Conservation (phyloP, 2,113 vertebrate genomes). For the Callionymus lyra region DNA sequence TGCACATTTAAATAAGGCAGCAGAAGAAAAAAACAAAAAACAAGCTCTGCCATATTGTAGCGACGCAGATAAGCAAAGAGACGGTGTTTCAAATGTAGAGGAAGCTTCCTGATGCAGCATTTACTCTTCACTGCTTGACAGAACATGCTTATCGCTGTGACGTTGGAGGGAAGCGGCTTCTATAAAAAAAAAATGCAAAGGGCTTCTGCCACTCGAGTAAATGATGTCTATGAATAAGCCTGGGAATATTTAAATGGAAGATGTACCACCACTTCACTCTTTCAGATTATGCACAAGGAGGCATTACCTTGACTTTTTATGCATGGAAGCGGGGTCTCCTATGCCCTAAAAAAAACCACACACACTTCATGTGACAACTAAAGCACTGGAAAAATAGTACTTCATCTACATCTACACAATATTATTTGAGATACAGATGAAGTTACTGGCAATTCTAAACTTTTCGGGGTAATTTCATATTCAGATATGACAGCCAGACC, state of each 20-base stretch:
- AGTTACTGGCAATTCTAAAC: no score
- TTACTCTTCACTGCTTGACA: slow-evolving; percentile 16
- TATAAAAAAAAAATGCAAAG: slow-evolving; percentile 8
- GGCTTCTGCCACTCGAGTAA: slow-evolving; percentile 40
- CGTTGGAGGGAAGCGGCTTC: slow-evolving; percentile 26
- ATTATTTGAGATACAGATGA: no score
- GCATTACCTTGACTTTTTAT: slow-evolving; percentile 55
- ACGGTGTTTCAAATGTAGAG: slow-evolving; percentile 6
- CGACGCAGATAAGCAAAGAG: slow-evolving; percentile 16
- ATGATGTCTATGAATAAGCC: slow-evolving; percentile 48
- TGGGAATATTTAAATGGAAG: slow-evolving; percentile 37
- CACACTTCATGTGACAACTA: slow-evolving; percentile 37
- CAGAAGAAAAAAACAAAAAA: no score
- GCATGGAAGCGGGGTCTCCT: slow-evolving; percentile 32
- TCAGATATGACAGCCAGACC: no score
- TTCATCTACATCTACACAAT: slow-evolving; percentile 6
- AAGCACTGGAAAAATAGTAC: slow-evolving; percentile 13
- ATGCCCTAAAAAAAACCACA: slow-evolving; percentile 41
- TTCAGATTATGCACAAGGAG: slow-evolving; percentile 46
- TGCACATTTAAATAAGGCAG: slow-evolving; percentile 37
- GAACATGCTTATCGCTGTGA: slow-evolving; percentile 26
- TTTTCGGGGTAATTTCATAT: no score
- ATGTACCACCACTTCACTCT: slow-evolving; percentile 32
- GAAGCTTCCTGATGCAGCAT: slow-evolving; percentile 46
- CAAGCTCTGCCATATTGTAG: not conserved